These are phyloP conservation scores for Nesoenas mayeri DNA, from an alignment of 2,113 vertebrate species.

Conservation along the genomic window DNA sequence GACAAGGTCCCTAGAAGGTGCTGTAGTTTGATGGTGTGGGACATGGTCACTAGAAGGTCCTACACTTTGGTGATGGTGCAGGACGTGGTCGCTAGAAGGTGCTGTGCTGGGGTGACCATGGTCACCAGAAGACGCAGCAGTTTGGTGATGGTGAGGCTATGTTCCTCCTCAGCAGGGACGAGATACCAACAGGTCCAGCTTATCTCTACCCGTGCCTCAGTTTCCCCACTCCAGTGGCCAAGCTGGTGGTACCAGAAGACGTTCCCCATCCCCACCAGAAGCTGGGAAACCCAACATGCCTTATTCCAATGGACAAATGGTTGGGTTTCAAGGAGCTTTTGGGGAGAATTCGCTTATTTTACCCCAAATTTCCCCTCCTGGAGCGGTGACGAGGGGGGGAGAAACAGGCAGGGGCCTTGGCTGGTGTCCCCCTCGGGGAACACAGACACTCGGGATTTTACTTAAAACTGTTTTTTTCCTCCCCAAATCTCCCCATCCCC, in stretches of 20 bases:
- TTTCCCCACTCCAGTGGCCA: neutral
- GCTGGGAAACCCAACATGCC: accelerated
- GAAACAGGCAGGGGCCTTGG: neutral
- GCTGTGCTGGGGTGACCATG: too few species aligned
- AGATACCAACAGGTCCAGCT: neutral
- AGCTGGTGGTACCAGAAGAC: accelerated
- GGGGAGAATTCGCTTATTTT: accelerated
- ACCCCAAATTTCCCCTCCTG: accelerated
- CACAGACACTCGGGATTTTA: neutral
- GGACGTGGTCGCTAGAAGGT: neutral
- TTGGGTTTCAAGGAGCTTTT: neutral
- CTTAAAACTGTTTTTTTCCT: accelerated
- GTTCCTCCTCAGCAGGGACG: accelerated
- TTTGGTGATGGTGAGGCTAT: too few species aligned
- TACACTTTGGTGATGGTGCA: neutral
- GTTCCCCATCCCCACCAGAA: accelerated
- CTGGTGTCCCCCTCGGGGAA: neutral
- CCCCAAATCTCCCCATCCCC: neutral
- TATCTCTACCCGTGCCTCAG: neutral
- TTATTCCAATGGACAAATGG: accelerated
- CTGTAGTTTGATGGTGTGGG: too few species aligned
- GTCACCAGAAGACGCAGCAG: too few species aligned
- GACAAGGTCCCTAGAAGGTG: neutral
- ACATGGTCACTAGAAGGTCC: too few species aligned
- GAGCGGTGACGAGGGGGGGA: neutral